phyloP scores from a whole-genome alignment of 2,797 vertebrate genomes.

The Jordanella pulchra region DNA sequence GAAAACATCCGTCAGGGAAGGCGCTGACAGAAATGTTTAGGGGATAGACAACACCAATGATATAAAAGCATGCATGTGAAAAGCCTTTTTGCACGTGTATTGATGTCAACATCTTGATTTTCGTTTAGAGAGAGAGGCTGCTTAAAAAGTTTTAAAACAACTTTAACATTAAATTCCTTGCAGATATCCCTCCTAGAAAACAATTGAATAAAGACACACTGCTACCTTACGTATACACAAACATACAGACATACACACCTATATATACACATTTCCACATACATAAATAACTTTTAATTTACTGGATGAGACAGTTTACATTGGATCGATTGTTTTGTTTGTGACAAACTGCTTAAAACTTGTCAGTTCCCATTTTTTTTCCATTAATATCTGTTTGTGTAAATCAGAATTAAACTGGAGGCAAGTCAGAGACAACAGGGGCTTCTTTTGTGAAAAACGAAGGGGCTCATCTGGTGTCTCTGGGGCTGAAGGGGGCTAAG shows the following conservation, averaged over 20 bases:
- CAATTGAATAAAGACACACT: neutral
- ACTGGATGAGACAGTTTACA: conserved; percentile 2
- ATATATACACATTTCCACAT: too few relatives aligned
- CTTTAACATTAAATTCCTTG: conserved; percentile 10
- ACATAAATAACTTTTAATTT: neutral
- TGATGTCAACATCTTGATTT: conserved; percentile 24
- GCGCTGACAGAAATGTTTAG: conserved; percentile 59
- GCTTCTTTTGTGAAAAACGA: conserved; percentile 83
- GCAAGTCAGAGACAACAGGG: conserved; percentile 58
- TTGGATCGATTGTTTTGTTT: neutral
- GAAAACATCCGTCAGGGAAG: conserved; percentile 51
- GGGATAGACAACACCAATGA: conserved; percentile 28
- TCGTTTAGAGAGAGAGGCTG: conserved; percentile 19
- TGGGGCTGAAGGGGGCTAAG: conserved; percentile 76
- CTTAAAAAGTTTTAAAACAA: conserved; percentile 21
- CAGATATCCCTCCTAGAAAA: neutral
- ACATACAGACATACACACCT: too few relatives aligned
- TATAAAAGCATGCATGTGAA: conserved; percentile 31
- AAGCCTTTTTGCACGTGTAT: conserved; percentile 60
- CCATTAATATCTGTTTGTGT: conserved; percentile 51
- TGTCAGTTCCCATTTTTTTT: conserved; percentile 9
- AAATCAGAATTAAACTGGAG: conserved; percentile 78
- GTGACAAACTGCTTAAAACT: conserved; percentile 13
- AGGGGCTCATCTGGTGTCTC: conserved; percentile 86
- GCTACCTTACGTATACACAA: too few relatives aligned